Conservation (phyloP, 2,797 vertebrate genomes). For the Prionace glauca region DNA sequence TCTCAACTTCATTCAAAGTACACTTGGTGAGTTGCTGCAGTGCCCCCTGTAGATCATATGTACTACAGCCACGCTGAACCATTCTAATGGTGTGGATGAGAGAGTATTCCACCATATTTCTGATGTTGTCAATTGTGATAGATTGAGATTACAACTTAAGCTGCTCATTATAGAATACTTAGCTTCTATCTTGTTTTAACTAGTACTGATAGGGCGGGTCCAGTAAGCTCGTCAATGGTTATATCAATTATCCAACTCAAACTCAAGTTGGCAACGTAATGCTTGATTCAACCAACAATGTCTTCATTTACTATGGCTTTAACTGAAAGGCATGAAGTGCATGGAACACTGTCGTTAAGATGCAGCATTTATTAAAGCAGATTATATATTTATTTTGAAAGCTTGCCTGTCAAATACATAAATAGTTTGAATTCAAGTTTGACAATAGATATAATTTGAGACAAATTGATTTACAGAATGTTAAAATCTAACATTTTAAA, state of each 20-base stretch:
- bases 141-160: neutral
- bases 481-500: neutral
- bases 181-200: neutral
- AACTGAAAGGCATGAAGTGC: neutral
- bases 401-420: neutral
- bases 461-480: neutral
- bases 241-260: neutral
- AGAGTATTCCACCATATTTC: neutral
- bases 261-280: neutral
- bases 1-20: neutral
- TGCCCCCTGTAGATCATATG: too few species aligned
- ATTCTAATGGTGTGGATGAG: neutral
- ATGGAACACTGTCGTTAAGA: neutral
- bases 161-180: neutral
- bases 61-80: neutral
- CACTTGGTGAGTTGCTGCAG: neutral
- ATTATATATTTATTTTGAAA: neutral
- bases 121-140: neutral
- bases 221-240: neutral
- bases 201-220: neutral
- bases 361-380: neutral
- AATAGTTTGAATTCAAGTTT: constrained; percentile 3
- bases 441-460: constrained; percentile 8
- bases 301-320: neutral
- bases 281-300: neutral